Evolutionary conservation across 2,113 vertebrate species (phyloP), one percentile per base, ranked within the genome.

Genomic region (Elgaria multicarinata): DNA sequence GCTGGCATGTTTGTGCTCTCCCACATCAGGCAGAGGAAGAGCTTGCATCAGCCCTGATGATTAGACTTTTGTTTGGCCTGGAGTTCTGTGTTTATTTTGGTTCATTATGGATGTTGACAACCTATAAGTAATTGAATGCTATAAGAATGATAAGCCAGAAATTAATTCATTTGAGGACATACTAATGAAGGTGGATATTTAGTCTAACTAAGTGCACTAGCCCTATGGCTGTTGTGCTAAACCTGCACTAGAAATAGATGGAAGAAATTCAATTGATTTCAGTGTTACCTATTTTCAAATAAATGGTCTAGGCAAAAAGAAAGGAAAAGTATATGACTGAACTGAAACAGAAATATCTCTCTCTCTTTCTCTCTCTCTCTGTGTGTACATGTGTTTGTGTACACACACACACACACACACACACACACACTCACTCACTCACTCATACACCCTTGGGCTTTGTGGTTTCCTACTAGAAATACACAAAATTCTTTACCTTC

Each of bases 381-480:
- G 24, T 2, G n/a, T 46, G 90, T 55, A 33, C 85, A 18, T 71
- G 84, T 24, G 6, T 46, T 16, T 39, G n/a, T 50, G 5, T 62
- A 24, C 10, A 14, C 14, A 64, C 12, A 64, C 24, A 28, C 24
- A 42, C 2, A 18, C 16, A 18, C 16, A 3, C 55, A 58, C 55
- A 58, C 55, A 58, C 16, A 16, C 55, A 58, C 55, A 62, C 58
- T 5, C 46, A 8, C 46, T 3, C 46, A 50, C 46, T 5, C 46
- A 50, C 46, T 50, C 50, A 71, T 36, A 58, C 16, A 75, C 31
- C 80, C 55, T 33, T 33, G 69, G 76, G 13, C 46, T 87, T 36
- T 77, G 79, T 86, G 90, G 72, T 89, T 95, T 91, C 79, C 36
- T 9, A 53, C 2, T 80, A 82, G 62, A 72, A 93, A 62, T 87